These are phyloP conservation scores for Orchesella cincta DNA, from an alignment of 1,140 invertebrate genomes.

Conservation along the genomic window DNA sequence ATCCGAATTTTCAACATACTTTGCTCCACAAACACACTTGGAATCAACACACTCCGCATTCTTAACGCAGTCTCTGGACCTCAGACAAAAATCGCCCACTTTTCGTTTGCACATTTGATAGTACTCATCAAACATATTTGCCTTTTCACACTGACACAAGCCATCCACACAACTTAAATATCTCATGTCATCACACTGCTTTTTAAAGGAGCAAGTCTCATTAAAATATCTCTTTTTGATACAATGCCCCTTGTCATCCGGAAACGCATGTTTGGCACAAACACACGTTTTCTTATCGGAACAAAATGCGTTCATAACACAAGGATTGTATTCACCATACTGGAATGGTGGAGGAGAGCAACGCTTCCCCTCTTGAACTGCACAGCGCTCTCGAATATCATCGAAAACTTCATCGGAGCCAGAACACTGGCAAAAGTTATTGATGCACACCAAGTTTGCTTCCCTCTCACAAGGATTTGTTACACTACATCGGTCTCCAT, in stretches of 20 bases:
- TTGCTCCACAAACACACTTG: slow-evolving; percentile 34
- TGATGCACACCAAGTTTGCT: slow-evolving; percentile 32
- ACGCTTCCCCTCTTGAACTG: slow-evolving; percentile 35
- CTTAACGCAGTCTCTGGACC: slow-evolving; percentile 33
- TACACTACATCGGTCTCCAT: slow-evolving; percentile 4
- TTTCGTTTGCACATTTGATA: slow-evolving; percentile 33
- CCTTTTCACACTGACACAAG: slow-evolving; percentile 31
- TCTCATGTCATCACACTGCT: slow-evolving; percentile 34
- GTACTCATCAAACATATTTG: slow-evolving; percentile 33
- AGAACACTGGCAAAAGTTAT: slow-evolving; percentile 35
- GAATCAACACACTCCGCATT: slow-evolving; percentile 36
- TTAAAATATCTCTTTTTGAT: slow-evolving; percentile 35
- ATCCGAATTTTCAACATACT: slow-evolving; percentile 32
- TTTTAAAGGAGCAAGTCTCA: slow-evolving; percentile 24
- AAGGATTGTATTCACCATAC: slow-evolving; percentile 39
- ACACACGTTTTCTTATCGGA: slow-evolving; percentile 25
- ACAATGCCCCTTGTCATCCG: slow-evolving; percentile 32
- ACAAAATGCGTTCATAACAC: slow-evolving; percentile 38
- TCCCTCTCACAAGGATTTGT: slow-evolving; percentile 34
- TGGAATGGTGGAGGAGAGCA: slow-evolving; percentile 29
- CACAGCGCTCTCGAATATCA: slow-evolving; percentile 32
- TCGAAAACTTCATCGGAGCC: slow-evolving; percentile 33
- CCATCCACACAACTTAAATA: slow-evolving; percentile 36
- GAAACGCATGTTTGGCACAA: slow-evolving; percentile 32
- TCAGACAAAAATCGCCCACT: slow-evolving; percentile 25